phyloP scores from a whole-genome alignment of 2,113 vertebrate species.

The Phrynosoma blainvillii region DNA sequence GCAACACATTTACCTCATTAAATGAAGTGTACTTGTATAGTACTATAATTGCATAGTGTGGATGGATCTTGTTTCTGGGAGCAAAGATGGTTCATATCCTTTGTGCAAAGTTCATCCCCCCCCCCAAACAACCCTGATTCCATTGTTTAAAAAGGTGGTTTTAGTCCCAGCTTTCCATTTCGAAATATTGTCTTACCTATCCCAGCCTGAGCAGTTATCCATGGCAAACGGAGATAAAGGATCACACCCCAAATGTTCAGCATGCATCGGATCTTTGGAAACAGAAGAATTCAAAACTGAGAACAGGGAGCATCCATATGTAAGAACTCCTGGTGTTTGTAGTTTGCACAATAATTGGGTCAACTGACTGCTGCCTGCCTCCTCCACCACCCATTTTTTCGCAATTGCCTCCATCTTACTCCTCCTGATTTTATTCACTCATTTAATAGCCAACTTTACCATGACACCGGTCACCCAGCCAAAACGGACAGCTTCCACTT shows the following conservation, averaged over 20 bases:
- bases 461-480: constrained; percentile 77
- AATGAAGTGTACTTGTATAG: no score
- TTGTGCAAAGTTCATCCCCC: no score
- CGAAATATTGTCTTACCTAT: constrained; percentile 55
- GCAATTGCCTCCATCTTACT: neutral
- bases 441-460: constrained; percentile 51
- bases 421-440: neutral
- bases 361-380: neutral
- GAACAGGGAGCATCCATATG: neutral
- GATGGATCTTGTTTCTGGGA: neutral
- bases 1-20: no score
- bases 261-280: constrained; percentile 76
- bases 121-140: neutral
- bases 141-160: neutral
- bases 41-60: no score
- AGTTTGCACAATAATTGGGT: neutral
- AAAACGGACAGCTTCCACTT: constrained; percentile 63
- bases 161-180: neutral
- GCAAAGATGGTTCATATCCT: neutral
- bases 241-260: constrained; percentile 80
- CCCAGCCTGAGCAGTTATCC: constrained; percentile 78
- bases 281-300: neutral
- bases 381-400: neutral
- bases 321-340: no score
- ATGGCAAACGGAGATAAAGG: constrained; percentile 76